Evolutionary conservation across 2,797 vertebrate genomes (phyloP).

Genomic region (Rhabdomys pumilio): DNA sequence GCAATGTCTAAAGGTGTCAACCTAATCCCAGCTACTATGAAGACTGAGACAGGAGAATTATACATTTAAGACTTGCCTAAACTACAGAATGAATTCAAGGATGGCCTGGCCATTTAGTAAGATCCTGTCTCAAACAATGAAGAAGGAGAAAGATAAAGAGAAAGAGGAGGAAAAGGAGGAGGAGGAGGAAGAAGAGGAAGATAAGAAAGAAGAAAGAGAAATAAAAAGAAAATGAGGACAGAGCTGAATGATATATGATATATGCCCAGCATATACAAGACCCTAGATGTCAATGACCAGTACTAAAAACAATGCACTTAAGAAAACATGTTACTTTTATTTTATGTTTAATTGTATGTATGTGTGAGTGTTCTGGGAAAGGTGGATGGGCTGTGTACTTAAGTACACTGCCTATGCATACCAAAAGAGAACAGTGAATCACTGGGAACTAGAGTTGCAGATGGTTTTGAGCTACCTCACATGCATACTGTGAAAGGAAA

Average conservation of each 20-base stretch:
- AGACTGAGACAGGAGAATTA: background rate
- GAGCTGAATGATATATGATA: background rate
- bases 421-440: background rate
- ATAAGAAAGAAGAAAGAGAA: background rate
- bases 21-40: background rate
- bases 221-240: background rate
- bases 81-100: background rate
- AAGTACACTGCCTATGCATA: background rate
- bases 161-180: background rate
- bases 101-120: background rate
- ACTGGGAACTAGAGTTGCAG: background rate
- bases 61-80: background rate
- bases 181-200: too few relatives aligned
- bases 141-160: background rate
- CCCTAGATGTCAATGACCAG: background rate
- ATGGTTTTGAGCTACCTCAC: background rate
- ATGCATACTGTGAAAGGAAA: background rate
- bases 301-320: background rate
- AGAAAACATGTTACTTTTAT: background rate
- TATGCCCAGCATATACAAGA: background rate
- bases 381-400: background rate
- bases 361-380: background rate
- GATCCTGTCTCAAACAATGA: background rate
- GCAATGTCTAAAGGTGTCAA: background rate
- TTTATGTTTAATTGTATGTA: background rate